These are phyloP conservation scores for Ceratoteleas bidentatus DNA, from an alignment of 1,140 invertebrate species.

Conservation along the genomic window DNA sequence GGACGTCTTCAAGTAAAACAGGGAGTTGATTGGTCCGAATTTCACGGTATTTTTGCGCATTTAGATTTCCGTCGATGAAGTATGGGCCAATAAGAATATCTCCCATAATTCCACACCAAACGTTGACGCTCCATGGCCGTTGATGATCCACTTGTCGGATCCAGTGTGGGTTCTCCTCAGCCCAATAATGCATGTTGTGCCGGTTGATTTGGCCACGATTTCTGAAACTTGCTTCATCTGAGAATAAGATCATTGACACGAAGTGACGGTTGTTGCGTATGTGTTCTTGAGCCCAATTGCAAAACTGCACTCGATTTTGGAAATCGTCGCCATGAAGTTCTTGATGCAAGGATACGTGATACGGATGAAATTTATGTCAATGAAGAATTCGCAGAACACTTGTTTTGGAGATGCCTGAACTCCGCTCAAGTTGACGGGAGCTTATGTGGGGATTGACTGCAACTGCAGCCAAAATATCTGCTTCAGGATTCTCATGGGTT, in stretches of 20 bases:
- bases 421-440: constrained; percentile 15
- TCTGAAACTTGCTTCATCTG: constrained; percentile 27
- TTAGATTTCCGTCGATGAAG: constrained; percentile 23
- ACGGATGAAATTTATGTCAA: constrained; percentile 23
- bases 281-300: constrained; percentile 20
- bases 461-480: constrained; percentile 34
- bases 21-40: constrained; percentile 7
- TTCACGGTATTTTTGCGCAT: constrained; percentile 11
- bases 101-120: constrained; percentile 16
- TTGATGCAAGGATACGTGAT: constrained; percentile 22
- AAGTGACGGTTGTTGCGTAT: constrained; percentile 14
- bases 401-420: constrained; percentile 28
- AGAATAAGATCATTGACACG: constrained; percentile 20
- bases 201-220: constrained; percentile 10
- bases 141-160: constrained; percentile 34
- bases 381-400: constrained; percentile 33
- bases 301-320: constrained; percentile 19
- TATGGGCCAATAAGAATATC: constrained; percentile 12
- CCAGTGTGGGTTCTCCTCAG: constrained; percentile 16
- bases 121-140: constrained; percentile 27
- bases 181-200: constrained; percentile 37
- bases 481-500: constrained; percentile 3
- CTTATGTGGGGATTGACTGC: constrained; percentile 19
- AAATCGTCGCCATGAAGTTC: constrained; percentile 21
- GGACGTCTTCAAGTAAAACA: constrained; percentile 12